Conservation (phyloP, 2,797 vertebrate species). For the Hyperoplus lanceolatus region DNA sequence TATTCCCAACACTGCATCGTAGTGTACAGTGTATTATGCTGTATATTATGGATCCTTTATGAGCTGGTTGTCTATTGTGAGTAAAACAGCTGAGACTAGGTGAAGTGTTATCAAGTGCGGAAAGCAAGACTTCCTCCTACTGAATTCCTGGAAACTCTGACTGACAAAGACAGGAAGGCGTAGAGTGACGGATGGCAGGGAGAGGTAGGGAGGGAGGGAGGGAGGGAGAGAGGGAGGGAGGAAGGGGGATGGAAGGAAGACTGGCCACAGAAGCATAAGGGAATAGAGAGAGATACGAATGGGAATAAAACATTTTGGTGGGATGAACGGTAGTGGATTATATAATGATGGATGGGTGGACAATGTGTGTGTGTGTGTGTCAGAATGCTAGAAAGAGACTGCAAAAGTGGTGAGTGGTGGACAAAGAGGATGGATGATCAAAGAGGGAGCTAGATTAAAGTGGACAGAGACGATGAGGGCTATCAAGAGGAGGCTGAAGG, state of each 20-base stretch:
- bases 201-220: constrained; percentile 41
- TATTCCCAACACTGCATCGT: not conserved
- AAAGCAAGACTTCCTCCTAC: constrained; percentile 79
- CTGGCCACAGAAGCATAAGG: not conserved
- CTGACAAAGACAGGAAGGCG: constrained; percentile 86
- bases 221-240: constrained; percentile 24
- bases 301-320: not conserved
- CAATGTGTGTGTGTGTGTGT: not conserved
- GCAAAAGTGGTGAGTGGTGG: constrained; percentile 18
- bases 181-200: constrained; percentile 71
- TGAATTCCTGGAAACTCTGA: constrained; percentile 87
- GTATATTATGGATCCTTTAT: not conserved
- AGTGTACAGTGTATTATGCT: not conserved
- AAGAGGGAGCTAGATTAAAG: constrained; percentile 23
- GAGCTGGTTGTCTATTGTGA: constrained; percentile 14
- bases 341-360: constrained; percentile 4
- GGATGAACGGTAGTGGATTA: constrained; percentile 4
- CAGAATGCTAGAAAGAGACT: not conserved
- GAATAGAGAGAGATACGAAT: constrained; percentile 1
- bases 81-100: constrained; percentile 42
- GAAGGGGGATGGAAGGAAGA: constrained; percentile 12
- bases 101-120: constrained; percentile 75
- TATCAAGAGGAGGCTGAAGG: constrained; percentile 8
- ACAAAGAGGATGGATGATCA: constrained; percentile 5
- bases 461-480: constrained; percentile 18